Base-by-base conservation (phyloP, 64 coral and sea anemone species). In the Stichodactyla mertensii region DNA sequence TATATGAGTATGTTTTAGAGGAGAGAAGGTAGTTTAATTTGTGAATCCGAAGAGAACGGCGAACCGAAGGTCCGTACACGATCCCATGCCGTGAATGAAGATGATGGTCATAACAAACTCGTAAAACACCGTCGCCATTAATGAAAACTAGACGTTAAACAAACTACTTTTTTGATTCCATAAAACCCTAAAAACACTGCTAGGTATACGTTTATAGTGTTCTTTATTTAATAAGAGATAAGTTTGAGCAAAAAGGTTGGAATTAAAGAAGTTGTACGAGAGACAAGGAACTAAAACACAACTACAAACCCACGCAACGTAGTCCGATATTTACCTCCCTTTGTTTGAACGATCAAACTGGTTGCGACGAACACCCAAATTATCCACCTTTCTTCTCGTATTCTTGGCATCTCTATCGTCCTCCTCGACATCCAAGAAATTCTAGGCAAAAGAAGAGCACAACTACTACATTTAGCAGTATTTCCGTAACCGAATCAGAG, bases 291-390 rank as follows among this genome's bases (percentile, higher is more conserved):
- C 51, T 81, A 53, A 19, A 81, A 54, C 51, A 19, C 78, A 24
- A 79, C 77, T 79, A 36, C 14, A 16, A 81, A 81, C 53, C 51
- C 78, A 81, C 78, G 78, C 78, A 0, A 54, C 78, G 45, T 53
- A 81, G 45, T 81, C 45, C 78, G 78, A 81, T 81, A 81, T 81
- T 54, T 81, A 81, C 78, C 78, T 70, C 66, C 66, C 54, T 81
- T 81, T 81, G 78, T 81, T 52, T 81, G 51, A 81, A 55, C 52
- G 45, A 81, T 81, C 31, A 81, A 81, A 81, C 78, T 81, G 78
- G 78, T 81, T 53, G 78, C 51, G 78, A 81, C n/a, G 18, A 81
- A 15, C 78, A 55, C 78, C 78, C 78, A 81, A 55, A 81, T 8
- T 53, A 55, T 81, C 78, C 78, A 81, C 51, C 51, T 81, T 81